Percentiles rank a stretch among this genome's conserved stretches.
Conservation (phyloP, 2,113 vertebrate genomes). For the Conger conger region DNA sequence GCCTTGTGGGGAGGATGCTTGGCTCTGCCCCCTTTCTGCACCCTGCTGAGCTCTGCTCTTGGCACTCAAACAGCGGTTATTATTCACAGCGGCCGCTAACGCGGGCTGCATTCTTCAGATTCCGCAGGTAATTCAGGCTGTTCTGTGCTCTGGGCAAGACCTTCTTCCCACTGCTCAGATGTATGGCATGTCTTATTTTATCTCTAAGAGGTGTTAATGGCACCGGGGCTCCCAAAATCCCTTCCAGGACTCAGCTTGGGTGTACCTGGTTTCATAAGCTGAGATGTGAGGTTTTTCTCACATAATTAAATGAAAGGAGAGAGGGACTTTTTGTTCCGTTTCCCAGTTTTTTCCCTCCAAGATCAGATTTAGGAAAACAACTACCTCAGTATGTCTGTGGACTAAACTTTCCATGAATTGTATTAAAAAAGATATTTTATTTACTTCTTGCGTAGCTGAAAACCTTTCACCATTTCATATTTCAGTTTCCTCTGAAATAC, state of each 20-base stretch:
- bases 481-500: no score
- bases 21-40: constrained; percentile 25
- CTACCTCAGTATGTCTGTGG: no score
- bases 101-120: constrained; percentile 83
- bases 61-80: constrained; percentile 67
- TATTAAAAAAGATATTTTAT: no score
- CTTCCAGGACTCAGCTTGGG: constrained; percentile 35
- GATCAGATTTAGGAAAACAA: no score
- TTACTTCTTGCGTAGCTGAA: no score
- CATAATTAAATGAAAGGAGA: constrained; percentile 34
- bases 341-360: no score
- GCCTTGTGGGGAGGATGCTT: not conserved
- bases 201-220: constrained; percentile 41
- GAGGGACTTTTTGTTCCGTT: not conserved
- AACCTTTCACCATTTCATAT: no score
- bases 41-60: constrained; percentile 58
- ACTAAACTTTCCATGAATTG: no score
- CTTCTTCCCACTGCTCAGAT: constrained; percentile 40
- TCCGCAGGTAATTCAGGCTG: constrained; percentile 71
- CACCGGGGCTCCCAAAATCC: constrained; percentile 38
- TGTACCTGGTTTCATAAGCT: constrained; percentile 41
- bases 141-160: constrained; percentile 57
- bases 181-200: constrained; percentile 34
- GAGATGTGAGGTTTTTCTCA: constrained; percentile 57
- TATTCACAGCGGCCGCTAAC: constrained; percentile 75